Evolutionary conservation across 1,140 invertebrate species (phyloP).

Genomic region (Neuroterus valhalla): DNA sequence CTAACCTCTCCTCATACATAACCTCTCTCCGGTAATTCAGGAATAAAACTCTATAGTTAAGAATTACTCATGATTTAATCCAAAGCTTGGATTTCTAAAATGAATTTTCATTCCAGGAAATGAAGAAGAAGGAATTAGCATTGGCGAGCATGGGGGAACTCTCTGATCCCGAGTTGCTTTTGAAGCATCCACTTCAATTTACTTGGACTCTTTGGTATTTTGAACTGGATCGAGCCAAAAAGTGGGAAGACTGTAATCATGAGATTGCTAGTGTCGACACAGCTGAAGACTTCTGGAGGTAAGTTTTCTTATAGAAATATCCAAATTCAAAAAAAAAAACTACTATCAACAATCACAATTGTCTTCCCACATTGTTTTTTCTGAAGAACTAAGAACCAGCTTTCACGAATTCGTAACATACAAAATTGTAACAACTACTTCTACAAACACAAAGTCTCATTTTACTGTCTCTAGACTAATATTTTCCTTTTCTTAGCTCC

Average conservation of each 20-base stretch:
- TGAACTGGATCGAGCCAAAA: conserved; percentile 91
- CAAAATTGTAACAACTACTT: too few species aligned
- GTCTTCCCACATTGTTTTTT: too few species aligned
- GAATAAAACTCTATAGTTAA: too few species aligned
- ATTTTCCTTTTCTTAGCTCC: conserved; percentile 7
- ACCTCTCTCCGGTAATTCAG: too few species aligned
- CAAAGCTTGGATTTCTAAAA: too few species aligned
- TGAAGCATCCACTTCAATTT: conserved; percentile 97
- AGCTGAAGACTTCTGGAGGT: conserved; percentile 99
- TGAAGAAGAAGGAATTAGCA: conserved; percentile 67
- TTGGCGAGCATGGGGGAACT: conserved; percentile 67
- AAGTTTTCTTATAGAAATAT: conserved; percentile 58
- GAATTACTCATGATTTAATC: too few species aligned
- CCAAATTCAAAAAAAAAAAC: not conserved
- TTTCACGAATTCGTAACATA: too few species aligned
- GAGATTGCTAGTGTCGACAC: conserved; percentile 96
- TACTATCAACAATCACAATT: too few species aligned
- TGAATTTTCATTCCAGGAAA: conserved; percentile 51
- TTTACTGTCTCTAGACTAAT: too few species aligned
- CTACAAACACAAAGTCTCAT: too few species aligned
- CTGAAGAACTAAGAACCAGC: too few species aligned
- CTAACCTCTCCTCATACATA: too few species aligned
- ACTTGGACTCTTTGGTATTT: conserved; percentile 99
- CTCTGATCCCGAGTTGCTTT: conserved; percentile 76
- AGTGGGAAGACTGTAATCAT: conserved; percentile 96